Conservation (phyloP, 2,888 invertebrate genomes). For the Caenorhabditis angaria region DNA sequence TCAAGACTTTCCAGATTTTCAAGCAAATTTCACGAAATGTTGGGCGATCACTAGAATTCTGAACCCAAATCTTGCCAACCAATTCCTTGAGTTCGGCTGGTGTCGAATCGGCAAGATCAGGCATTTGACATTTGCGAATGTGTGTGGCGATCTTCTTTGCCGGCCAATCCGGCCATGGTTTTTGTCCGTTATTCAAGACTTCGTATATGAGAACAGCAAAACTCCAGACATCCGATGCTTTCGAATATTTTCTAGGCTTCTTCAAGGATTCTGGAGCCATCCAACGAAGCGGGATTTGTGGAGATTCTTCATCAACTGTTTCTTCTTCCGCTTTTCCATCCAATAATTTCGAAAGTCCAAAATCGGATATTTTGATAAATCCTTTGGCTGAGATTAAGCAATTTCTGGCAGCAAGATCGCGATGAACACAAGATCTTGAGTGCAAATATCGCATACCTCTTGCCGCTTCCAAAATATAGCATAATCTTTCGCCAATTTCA, state of each 20-base stretch:
- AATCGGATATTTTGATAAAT: constrained; percentile 51
- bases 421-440: constrained; percentile 84
- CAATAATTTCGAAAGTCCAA: constrained; percentile 43
- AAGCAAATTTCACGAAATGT: constrained; percentile 4
- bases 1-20: constrained; percentile 7
- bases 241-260: constrained; percentile 31
- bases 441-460: constrained; percentile 85
- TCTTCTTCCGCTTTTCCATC: constrained; percentile 14
- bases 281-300: constrained; percentile 50
- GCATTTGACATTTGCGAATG: constrained; percentile 15
- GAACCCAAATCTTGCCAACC: constrained; percentile 8
- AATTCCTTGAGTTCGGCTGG: constrained; percentile 12
- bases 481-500: constrained; percentile 24
- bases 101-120: neutral
- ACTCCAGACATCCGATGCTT: constrained; percentile 57
- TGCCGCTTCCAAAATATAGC: constrained; percentile 75
- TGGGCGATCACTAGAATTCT: neutral
- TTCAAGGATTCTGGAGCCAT: constrained; percentile 62
- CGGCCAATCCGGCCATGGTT: constrained; percentile 11
- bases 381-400: constrained; percentile 76
- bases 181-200: constrained; percentile 20
- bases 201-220: constrained; percentile 56
- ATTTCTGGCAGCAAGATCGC: constrained; percentile 86
- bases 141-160: constrained; percentile 15
- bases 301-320: constrained; percentile 9